Evolutionary conservation across 2,797 vertebrate species (phyloP).

Genomic region (Sebastes hubbsi): DNA sequence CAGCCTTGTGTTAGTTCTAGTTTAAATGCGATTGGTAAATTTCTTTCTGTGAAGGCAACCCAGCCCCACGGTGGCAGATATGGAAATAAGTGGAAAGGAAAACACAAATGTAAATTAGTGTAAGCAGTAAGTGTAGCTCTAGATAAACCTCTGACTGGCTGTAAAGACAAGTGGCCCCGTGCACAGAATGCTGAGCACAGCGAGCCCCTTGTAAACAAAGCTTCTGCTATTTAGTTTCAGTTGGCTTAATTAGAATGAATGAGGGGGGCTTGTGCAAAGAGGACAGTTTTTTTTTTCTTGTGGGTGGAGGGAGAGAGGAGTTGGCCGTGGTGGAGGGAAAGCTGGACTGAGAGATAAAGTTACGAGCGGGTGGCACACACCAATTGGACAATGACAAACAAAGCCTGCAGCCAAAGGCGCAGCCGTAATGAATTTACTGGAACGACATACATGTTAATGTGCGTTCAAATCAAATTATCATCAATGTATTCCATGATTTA

Average conservation of each 20-base stretch:
- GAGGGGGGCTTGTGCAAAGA: constrained; percentile 73
- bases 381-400: constrained; percentile 76
- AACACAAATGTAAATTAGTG: constrained; percentile 84
- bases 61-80: constrained; percentile 70
- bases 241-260: constrained; percentile 86
- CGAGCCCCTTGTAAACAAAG: constrained; percentile 80
- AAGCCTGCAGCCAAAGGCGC: constrained; percentile 61
- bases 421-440: constrained; percentile 67
- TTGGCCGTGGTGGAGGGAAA: constrained; percentile 72
- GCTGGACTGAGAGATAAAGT: constrained; percentile 81
- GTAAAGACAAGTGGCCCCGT: constrained; percentile 78
- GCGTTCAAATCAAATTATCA: constrained; percentile 70
- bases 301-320: constrained; percentile 64
- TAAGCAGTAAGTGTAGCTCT: constrained; percentile 78
- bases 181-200: constrained; percentile 80
- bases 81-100: constrained; percentile 79
- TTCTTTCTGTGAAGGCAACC: constrained; percentile 50
- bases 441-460: constrained; percentile 73
- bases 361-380: constrained; percentile 68
- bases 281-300: constrained; percentile 56
- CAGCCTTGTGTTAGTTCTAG: constrained; percentile 57
- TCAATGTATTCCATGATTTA: constrained; percentile 57
- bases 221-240: constrained; percentile 83
- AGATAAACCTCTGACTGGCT: constrained; percentile 83
- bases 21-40: constrained; percentile 75